Percentiles rank a stretch among this genome's conserved stretches.
Evolutionary conservation across 92 coral and sea anemone genomes (phyloP).

Genomic region (Palythoa grandiflora): DNA sequence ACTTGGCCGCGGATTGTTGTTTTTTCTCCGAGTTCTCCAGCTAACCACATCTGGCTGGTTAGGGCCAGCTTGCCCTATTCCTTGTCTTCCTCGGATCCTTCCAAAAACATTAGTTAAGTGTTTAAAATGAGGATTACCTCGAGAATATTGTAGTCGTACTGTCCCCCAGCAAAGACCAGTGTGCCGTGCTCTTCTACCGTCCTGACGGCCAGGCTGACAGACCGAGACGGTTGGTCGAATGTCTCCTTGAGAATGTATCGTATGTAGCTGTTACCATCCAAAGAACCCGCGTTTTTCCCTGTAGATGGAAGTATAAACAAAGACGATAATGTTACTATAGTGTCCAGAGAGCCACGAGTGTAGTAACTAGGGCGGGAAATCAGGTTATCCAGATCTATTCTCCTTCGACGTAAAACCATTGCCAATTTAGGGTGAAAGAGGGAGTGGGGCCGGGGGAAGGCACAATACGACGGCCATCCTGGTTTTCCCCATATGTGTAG

Average conservation of each 20-base stretch:
- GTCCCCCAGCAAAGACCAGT: conserved; percentile 93
- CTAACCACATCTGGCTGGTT: background rate
- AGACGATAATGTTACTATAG: background rate
- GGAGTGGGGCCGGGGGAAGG: too few species aligned
- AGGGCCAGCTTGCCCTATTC: background rate
- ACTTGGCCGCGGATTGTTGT: too few species aligned
- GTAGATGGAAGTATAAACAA: background rate
- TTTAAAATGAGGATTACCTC: conserved; percentile 71
- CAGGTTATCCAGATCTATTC: too few species aligned
- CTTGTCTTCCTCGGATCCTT: too few species aligned
- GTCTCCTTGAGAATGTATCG: conserved; percentile 80
- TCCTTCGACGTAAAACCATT: too few species aligned
- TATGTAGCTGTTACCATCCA: conserved; percentile 84
- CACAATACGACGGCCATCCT: too few species aligned
- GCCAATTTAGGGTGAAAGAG: too few species aligned
- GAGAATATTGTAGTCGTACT: conserved; percentile 88
- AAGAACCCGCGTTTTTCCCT: conserved; percentile 80
- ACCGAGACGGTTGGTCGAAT: conserved; percentile 87
- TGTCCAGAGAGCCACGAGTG: too few species aligned
- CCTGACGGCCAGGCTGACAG: conserved; percentile 91
- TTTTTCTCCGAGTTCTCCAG: background rate
- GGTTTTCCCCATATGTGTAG: too few species aligned
- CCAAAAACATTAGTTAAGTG: too few species aligned
- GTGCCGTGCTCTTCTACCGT: conserved; percentile 94
- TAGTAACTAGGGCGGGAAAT: too few species aligned